Evolutionary conservation across 2,797 vertebrate genomes (phyloP).

Genomic region (Prunella strophiata): DNA sequence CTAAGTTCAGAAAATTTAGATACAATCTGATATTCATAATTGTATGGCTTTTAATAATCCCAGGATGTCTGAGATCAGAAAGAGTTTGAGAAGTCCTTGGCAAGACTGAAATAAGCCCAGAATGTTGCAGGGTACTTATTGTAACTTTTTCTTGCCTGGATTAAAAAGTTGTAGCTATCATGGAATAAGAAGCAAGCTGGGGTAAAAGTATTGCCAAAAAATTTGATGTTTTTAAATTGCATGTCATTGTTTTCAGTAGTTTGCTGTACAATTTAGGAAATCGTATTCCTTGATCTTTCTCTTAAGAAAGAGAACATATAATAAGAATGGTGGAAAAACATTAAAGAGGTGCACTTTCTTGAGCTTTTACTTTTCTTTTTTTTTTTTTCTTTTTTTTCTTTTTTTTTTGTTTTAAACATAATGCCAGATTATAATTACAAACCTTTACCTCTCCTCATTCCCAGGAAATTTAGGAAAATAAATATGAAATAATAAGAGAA

Average conservation of each 20-base stretch:
- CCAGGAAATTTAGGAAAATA: neutral
- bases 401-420: neutral
- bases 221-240: accelerated
- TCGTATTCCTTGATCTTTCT: neutral
- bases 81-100: neutral
- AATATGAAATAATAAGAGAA: neutral
- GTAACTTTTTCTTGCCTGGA: neutral
- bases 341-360: neutral
- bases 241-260: neutral
- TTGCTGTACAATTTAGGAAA: neutral
- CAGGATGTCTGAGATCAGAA: neutral
- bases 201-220: neutral
- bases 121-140: neutral
- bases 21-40: neutral
- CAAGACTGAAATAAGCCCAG: neutral
- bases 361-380: neutral
- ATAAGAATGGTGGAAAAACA: neutral
- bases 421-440: neutral
- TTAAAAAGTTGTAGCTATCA: neutral
- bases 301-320: neutral
- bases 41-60: neutral
- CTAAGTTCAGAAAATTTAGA: neutral
- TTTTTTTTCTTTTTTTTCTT: neutral
- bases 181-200: neutral
- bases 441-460: neutral